phyloP scores from a whole-genome alignment of 2,888 invertebrate species.

The Acronicta alni region DNA sequence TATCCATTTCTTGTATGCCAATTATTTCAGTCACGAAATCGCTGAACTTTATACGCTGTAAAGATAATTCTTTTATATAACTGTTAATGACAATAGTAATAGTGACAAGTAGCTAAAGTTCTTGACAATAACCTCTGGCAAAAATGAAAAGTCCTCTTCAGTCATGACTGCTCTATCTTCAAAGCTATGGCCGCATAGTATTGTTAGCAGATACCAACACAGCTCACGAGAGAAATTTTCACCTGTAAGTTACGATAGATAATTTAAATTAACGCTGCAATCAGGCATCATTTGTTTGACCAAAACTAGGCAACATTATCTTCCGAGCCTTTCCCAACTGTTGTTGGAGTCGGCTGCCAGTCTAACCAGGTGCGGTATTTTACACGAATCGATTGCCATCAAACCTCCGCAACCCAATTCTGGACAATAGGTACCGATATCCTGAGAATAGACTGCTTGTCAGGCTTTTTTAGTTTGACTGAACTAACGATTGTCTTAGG shows the following conservation, averaged over 20 bases:
- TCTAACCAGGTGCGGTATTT: too few species aligned
- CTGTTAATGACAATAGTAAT: background rate
- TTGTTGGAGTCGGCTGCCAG: too few species aligned
- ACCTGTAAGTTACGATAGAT: constrained; percentile 61
- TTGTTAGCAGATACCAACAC: constrained; percentile 80
- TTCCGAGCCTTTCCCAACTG: too few species aligned
- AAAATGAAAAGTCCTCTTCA: constrained; percentile 75
- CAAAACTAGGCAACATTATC: too few species aligned
- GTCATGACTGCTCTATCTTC: constrained; percentile 76
- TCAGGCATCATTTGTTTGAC: too few species aligned
- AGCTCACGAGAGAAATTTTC: constrained; percentile 74
- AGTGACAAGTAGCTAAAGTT: too few species aligned
- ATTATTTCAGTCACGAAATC: constrained; percentile 82
- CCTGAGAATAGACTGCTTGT: too few species aligned
- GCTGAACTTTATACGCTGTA: constrained; percentile 80
- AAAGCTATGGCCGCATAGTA: constrained; percentile 75
- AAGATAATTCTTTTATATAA: constrained; percentile 19
- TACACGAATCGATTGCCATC: too few species aligned
- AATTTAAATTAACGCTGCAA: constrained; percentile 1
- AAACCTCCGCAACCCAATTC: too few species aligned
- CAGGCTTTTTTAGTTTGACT: too few species aligned
- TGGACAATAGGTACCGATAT: too few species aligned
- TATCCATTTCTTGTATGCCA: constrained; percentile 82
- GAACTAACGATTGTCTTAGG: too few species aligned
- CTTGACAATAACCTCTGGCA: constrained; percentile 70